phyloP scores from a whole-genome alignment of 2,113 vertebrate genomes.

The Delphinapterus leucas region DNA sequence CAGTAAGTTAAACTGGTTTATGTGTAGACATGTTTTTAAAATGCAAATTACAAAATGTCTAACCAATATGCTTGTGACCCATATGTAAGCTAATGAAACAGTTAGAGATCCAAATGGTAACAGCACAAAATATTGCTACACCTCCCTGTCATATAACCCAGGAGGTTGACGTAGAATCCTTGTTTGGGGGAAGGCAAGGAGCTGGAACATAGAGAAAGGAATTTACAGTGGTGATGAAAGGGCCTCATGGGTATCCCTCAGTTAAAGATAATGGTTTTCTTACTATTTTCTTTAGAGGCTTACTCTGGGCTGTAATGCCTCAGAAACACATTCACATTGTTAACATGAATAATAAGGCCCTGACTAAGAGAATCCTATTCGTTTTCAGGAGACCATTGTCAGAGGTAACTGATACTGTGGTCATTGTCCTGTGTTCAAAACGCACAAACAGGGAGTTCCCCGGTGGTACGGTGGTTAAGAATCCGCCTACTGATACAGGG shows the following conservation, averaged over 20 bases:
- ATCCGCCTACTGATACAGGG: too few species aligned
- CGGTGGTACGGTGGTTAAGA: too few species aligned
- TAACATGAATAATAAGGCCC: neutral
- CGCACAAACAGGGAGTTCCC: neutral
- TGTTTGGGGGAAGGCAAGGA: neutral
- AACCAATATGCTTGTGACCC: neutral
- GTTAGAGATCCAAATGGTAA: neutral
- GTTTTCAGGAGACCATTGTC: neutral
- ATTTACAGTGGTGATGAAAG: neutral
- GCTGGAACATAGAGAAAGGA: neutral
- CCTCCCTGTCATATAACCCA: neutral
- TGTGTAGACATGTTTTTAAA: neutral
- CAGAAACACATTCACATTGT: neutral
- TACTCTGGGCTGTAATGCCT: neutral
- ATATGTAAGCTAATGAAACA: neutral
- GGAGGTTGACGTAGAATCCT: neutral
- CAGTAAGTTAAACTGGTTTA: neutral
- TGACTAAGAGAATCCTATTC: neutral
- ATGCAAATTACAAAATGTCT: neutral
- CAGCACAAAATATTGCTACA: neutral
- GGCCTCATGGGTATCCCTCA: neutral
- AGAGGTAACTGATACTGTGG: neutral
- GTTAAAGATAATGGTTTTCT: neutral
- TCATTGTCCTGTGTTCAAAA: neutral
- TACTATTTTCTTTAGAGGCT: neutral